Conservation (phyloP, 1,140 invertebrate species). For the Heliconius eleuchia region DNA sequence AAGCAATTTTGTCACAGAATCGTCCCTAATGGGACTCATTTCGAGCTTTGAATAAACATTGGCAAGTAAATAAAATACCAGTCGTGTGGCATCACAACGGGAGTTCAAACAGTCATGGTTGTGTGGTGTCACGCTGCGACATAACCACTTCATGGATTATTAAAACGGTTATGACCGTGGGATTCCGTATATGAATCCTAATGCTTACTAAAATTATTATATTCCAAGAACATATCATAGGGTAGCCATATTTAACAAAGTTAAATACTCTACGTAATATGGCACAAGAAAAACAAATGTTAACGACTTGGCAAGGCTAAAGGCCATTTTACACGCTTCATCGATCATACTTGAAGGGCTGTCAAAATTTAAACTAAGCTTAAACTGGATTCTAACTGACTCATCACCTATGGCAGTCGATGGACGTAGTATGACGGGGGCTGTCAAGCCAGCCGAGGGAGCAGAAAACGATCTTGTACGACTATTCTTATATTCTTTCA, state of each 20-base stretch:
- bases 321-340: slow-evolving; percentile 35
- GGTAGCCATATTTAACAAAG: background rate
- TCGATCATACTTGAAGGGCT: slow-evolving; percentile 50
- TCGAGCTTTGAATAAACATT: slow-evolving; percentile 70
- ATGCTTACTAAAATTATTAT: background rate
- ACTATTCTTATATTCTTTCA: slow-evolving; percentile 8
- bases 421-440: slow-evolving; percentile 49
- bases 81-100: slow-evolving; percentile 75
- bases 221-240: background rate
- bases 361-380: slow-evolving; percentile 52
- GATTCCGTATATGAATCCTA: slow-evolving; percentile 35
- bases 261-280: background rate
- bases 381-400: slow-evolving; percentile 40
- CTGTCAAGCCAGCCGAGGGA: slow-evolving; percentile 11
- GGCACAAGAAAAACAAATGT: background rate
- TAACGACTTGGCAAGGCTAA: slow-evolving; percentile 16
- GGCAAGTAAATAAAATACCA: slow-evolving; percentile 61
- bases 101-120: slow-evolving; percentile 63
- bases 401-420: slow-evolving; percentile 47
- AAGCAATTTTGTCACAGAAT: slow-evolving; percentile 65
- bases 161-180: slow-evolving; percentile 53
- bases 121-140: slow-evolving; percentile 54
- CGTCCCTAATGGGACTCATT: slow-evolving; percentile 70
- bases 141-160: slow-evolving; percentile 60
- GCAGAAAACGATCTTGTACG: background rate